Evolutionary conservation across 2,113 vertebrate species (phyloP).

Genomic region (Hydrochoerus hydrochaeris): DNA sequence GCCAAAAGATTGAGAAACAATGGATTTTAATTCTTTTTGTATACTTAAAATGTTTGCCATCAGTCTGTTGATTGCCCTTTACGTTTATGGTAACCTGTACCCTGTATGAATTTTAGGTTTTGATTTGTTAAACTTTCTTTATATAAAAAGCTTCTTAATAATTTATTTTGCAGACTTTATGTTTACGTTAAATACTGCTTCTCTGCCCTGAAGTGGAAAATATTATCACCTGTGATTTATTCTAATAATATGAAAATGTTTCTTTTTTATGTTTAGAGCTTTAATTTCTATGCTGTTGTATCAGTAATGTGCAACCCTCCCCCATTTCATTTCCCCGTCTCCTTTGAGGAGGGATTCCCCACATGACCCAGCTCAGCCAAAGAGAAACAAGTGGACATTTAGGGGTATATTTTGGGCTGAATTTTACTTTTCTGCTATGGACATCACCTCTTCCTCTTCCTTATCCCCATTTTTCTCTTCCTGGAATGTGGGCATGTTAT

Average conservation of each 20-base stretch:
- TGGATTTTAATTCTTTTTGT: conserved; percentile 1
- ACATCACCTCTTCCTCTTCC: background rate
- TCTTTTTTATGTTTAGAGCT: background rate
- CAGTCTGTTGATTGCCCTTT: background rate
- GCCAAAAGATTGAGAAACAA: background rate
- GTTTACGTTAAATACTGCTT: background rate
- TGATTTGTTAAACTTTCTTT: conserved; percentile 11
- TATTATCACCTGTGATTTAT: background rate
- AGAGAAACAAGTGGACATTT: background rate
- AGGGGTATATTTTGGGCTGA: background rate
- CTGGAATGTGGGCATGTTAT: background rate
- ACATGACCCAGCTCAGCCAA: background rate
- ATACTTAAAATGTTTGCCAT: conserved; percentile 4
- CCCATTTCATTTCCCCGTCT: background rate
- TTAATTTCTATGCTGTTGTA: background rate
- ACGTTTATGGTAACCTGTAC: background rate
- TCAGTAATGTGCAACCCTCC: background rate
- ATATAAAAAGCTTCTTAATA: background rate
- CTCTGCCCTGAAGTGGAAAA: background rate
- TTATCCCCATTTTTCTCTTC: background rate
- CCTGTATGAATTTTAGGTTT: background rate
- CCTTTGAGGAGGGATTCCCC: background rate
- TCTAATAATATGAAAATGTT: background rate
- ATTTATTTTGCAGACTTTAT: background rate
- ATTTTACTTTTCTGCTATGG: background rate